Evolutionary conservation across 2,888 invertebrate genomes (phyloP).

Genomic region (Epirrhoe tristata): DNA sequence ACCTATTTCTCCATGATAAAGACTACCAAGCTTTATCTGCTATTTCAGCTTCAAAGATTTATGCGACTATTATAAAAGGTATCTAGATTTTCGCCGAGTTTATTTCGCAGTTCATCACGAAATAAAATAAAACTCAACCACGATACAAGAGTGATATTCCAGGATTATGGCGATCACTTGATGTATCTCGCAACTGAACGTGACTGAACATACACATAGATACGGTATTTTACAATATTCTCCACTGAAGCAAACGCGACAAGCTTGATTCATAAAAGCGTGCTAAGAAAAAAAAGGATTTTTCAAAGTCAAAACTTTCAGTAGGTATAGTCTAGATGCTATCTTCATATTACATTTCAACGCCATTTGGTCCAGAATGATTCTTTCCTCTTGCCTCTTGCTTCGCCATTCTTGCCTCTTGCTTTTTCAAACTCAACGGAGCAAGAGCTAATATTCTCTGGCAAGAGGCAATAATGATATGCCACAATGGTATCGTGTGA

Average conservation of each 20-base stretch:
- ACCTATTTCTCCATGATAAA: no score
- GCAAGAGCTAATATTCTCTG: no score
- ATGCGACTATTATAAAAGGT: neutral
- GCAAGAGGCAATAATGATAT: no score
- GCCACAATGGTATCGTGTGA: no score
- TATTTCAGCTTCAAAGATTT: neutral
- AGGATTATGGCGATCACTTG: conserved; percentile 10
- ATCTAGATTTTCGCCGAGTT: neutral
- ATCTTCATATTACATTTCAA: neutral
- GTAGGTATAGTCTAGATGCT: conserved; percentile 9
- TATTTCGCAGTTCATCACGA: conserved; percentile 1
- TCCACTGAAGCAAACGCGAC: conserved; percentile 7
- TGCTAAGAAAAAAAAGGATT: conserved; percentile 20
- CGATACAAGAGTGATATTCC: neutral
- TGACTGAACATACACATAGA: conserved; percentile 16
- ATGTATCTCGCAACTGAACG: conserved; percentile 18
- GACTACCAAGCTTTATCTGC: neutral
- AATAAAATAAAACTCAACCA: neutral
- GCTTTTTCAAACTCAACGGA: no score
- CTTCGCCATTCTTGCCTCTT: no score
- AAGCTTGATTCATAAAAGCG: conserved; percentile 18
- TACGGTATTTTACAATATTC: conserved; percentile 13
- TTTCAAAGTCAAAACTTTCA: neutral
- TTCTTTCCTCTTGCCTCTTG: no score
- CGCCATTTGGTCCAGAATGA: no score